These are phyloP conservation scores for Neotoma lepida DNA, from an alignment of 2,113 vertebrate genomes.

Conservation along the genomic window DNA sequence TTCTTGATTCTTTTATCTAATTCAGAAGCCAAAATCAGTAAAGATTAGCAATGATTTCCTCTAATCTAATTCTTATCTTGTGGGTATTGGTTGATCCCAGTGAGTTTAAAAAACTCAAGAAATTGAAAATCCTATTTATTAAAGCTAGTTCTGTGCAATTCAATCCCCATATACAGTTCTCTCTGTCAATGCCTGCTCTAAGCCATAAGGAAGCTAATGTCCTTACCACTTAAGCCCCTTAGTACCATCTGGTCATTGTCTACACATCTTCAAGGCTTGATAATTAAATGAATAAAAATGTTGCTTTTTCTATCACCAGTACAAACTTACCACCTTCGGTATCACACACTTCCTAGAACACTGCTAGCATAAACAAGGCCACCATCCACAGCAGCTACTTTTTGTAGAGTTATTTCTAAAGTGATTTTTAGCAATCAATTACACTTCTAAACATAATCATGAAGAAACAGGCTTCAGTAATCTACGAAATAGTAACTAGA, in stretches of 20 bases:
- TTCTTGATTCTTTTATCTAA: constrained; percentile 44
- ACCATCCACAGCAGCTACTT: neutral
- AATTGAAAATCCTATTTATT: constrained; percentile 62
- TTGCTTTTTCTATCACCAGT: neutral
- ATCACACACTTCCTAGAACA: neutral
- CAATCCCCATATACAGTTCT: constrained; percentile 49
- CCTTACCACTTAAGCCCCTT: constrained; percentile 7
- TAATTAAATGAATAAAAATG: neutral
- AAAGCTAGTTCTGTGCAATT: constrained; percentile 60
- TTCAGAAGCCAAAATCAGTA: constrained; percentile 10
- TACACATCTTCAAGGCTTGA: neutral
- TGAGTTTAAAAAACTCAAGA: constrained; percentile 46
- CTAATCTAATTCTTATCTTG: constrained; percentile 45
- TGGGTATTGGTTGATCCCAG: neutral
- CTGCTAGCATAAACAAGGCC: constrained; percentile 14
- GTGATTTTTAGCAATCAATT: neutral
- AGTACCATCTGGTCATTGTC: constrained; percentile 27
- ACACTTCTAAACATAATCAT: constrained; percentile 37
- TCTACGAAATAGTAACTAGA: neutral
- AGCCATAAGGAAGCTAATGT: constrained; percentile 39
- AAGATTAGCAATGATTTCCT: constrained; percentile 11
- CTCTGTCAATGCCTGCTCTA: neutral
- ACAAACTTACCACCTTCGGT: neutral
- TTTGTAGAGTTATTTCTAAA: constrained; percentile 5
- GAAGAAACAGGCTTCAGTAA: neutral